Conservation (phyloP, 2,888 invertebrate species). For the Xiphydria camelus region DNA sequence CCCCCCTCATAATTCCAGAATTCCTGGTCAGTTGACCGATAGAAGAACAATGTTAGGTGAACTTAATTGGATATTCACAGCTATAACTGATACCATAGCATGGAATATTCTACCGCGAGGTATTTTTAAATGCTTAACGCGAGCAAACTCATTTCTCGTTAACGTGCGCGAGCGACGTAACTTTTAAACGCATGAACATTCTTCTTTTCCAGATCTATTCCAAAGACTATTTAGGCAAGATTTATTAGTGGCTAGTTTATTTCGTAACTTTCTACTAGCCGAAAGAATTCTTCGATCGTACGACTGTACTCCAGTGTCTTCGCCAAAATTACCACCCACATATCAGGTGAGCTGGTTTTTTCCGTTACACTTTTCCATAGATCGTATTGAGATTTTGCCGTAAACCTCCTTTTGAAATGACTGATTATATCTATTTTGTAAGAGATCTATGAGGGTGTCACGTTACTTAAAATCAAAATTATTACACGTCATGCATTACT, state of each 20-base stretch:
- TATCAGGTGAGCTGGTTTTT: no score
- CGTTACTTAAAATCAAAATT: constrained; percentile 1
- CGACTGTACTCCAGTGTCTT: constrained; percentile 95
- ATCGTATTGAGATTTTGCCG: no score
- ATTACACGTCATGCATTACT: constrained; percentile 1
- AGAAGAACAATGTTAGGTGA: constrained; percentile 97
- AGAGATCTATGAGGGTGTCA: no score
- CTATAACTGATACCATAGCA: constrained; percentile 99
- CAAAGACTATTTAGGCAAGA: constrained; percentile 97
- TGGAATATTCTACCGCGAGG: constrained; percentile 95
- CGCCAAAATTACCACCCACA: constrained; percentile 89
- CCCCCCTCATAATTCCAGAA: constrained; percentile 63
- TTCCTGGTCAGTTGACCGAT: constrained; percentile 94
- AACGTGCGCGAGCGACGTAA: not conserved
- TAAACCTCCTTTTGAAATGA: no score
- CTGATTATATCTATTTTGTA: no score
- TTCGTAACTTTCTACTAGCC: constrained; percentile 95
- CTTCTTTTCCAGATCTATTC: constrained; percentile 73
- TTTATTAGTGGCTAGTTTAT: constrained; percentile 95
- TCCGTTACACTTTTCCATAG: no score
- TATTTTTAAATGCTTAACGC: constrained; percentile 37
- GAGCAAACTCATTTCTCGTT: not conserved
- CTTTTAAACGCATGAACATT: no score
- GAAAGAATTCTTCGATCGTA: constrained; percentile 95
- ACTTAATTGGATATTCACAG: constrained; percentile 99